Evolutionary conservation across 2,113 vertebrate species (phyloP), one percentile per base, ranked within the genome.

Genomic region (Colinus virginianus): DNA sequence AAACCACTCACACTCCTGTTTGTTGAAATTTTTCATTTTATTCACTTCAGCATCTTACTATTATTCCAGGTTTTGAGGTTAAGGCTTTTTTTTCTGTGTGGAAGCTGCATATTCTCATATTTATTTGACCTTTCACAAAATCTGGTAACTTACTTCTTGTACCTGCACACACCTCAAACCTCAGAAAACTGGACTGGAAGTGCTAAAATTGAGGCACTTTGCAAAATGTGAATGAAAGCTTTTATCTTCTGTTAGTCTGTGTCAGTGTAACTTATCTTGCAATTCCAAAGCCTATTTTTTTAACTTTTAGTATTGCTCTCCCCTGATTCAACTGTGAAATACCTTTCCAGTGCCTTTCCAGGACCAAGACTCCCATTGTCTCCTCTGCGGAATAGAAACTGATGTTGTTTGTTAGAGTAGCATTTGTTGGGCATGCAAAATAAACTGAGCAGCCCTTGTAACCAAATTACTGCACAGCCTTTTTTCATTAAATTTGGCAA

Each of bases 11-110:
- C 11, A 20, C 12, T 63, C 7, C 5, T 55, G 81, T 72, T 67
- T 43, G 38, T 0, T 1, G 68, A 90, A 95, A 93, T 92, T 89
- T 87, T 93, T 94, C 34, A 4, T 61, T 85, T 91, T 87, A 79
- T 83, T 89, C 64, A 69, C 74, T 83, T 20, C 13, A 83, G 64
- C 40, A 34, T 88, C 82, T 81, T 83, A 75, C 38, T 13, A 4
- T 87, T 92, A 28, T n/a, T 34, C 49, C 64, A 59, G 0, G 77
- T 85, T n/a, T 70, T 53, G 72, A 84, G 26, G 40, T 63, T 34
- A 83, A 59, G n/a, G 20, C 13, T 67, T 42, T 67, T 26, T 70
- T 71, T 30, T 83, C 28, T 63, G 7, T 14, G 14, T 17, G 16
- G 19, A 74, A 26, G 7, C 9, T 88, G 10, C 13, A 68, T 64